Evolutionary conservation across 2,888 invertebrate genomes (phyloP), one percentile per base, ranked within the genome.

Genomic region (Athripsodes cinereus): DNA sequence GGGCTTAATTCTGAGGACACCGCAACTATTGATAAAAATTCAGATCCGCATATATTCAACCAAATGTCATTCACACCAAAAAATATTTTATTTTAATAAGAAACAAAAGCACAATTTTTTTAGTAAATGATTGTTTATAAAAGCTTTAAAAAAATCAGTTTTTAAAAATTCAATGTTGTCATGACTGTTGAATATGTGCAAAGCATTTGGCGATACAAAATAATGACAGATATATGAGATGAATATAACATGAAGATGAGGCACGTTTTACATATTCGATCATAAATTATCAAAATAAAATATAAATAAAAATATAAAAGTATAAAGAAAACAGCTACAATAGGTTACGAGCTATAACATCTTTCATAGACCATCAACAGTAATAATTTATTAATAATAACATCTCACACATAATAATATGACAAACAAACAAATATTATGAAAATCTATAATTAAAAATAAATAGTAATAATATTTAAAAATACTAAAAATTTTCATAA

Each of bases 261-360:
- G 53, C 18, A 57, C 57, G 34, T 35, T 18, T 53, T 35, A 52
- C 40, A 46, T 40, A 21, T 52, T 46, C 52, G 53, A 53, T 48
- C 52, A 53, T 34, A 52, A 47, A 26, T 22, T 26, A 22, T 49
- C n/a, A 57, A 62, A 53, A 21, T 47, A 40, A 40, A 40, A 40
- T 40, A 40, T 8, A n/a, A 40, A 40, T 13, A 13, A n/a, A 40
- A n/a, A 40, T 40, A n/a, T 8, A 40, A 40, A 40, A n/a, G 2
- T 2, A 40, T 8, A 40, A 8, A 13, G 16, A 40, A 40, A 40
- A 8, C 31, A 31, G 6, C 61, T 59, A 62, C 59, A 21, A 58
- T 61, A 54, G 18, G 19, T 61, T 40, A 59, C 53, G 44, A 58
- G 44, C 59, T 59, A 62, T 51, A 40, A 62, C 54, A 59, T 62